These are phyloP conservation scores for Megalopta genalis DNA, from an alignment of 1,140 invertebrate species.

Conservation along the genomic window DNA sequence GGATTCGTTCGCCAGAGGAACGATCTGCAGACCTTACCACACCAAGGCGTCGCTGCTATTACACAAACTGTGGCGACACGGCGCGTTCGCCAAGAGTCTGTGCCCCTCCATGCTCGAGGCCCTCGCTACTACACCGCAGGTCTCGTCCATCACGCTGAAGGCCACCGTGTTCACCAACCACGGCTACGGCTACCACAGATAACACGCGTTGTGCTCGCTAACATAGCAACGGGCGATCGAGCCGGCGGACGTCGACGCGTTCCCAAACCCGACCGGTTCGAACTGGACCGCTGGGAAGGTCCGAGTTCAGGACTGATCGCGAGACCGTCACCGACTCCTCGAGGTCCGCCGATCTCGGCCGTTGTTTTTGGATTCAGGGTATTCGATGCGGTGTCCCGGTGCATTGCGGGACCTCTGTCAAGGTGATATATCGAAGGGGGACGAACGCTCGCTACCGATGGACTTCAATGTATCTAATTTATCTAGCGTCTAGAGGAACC, in stretches of 20 bases:
- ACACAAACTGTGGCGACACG: conserved; percentile 78
- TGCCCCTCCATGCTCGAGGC: neutral
- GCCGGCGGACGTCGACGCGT: neutral
- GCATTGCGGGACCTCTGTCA: neutral
- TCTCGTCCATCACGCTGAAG: conserved; percentile 58
- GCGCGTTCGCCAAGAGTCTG: neutral
- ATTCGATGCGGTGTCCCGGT: neutral
- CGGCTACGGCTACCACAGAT: conserved; percentile 68
- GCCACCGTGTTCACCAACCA: conserved; percentile 63
- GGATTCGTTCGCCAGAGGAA: conserved; percentile 49
- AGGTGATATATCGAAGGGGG: neutral
- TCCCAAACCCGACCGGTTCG: neutral
- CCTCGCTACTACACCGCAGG: neutral
- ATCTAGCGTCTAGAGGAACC: neutral
- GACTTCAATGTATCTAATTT: conserved; percentile 3
- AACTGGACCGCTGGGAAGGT: too few relatives aligned
- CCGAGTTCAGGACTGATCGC: too few relatives aligned
- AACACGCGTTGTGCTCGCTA: conserved; percentile 37
- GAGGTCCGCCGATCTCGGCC: neutral
- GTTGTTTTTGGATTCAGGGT: conserved; percentile 26
- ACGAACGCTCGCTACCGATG: neutral
- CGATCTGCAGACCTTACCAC: conserved; percentile 72
- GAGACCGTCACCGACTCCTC: neutral
- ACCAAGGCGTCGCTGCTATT: conserved; percentile 76
- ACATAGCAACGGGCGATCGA: too few relatives aligned